Evolutionary conservation across 2,797 vertebrate species (phyloP).

Genomic region (Rhadinocentrus ornatus): DNA sequence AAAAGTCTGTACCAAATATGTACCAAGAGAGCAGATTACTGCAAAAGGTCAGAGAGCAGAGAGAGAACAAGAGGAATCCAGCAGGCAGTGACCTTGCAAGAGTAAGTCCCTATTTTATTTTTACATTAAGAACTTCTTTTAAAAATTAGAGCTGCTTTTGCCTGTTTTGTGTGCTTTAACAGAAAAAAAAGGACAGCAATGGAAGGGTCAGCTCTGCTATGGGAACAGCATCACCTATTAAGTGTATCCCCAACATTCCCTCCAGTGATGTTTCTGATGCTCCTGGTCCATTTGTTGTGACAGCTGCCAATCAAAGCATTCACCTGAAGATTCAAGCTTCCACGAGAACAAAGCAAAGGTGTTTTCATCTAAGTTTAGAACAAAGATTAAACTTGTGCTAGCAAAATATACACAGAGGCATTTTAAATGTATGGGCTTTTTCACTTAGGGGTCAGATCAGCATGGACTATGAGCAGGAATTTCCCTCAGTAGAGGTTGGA

Average conservation of each 20-base stretch:
- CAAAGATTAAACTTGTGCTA: neutral
- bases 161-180: conserved; percentile 17
- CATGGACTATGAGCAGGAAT: conserved; percentile 82
- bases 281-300: conserved; percentile 34
- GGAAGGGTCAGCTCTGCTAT: conserved; percentile 33
- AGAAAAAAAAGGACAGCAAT: conserved; percentile 59
- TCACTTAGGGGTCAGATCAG: conserved; percentile 82
- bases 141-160: neutral
- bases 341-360: conserved; percentile 61
- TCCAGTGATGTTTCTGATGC: conserved; percentile 37
- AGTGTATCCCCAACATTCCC: conserved; percentile 24
- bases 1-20: conserved; percentile 67
- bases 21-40: conserved; percentile 84
- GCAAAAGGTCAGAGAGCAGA: conserved; percentile 77
- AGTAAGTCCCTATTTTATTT: conserved; percentile 27
- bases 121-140: neutral
- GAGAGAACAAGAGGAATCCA: conserved; percentile 71
- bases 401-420: neutral
- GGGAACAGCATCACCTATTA: conserved; percentile 45
- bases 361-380: conserved; percentile 3
- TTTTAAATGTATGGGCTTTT: conserved; percentile 28
- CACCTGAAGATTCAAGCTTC: conserved; percentile 13
- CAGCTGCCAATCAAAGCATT: conserved; percentile 51
- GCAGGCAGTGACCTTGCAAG: conserved; percentile 19
- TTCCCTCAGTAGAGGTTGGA: conserved; percentile 75